Percentiles rank a stretch among this genome's conserved stretches.
These are phyloP conservation scores for Tamandua tetradactyla DNA, from an alignment of 2,797 vertebrate species.

Conservation along the genomic window DNA sequence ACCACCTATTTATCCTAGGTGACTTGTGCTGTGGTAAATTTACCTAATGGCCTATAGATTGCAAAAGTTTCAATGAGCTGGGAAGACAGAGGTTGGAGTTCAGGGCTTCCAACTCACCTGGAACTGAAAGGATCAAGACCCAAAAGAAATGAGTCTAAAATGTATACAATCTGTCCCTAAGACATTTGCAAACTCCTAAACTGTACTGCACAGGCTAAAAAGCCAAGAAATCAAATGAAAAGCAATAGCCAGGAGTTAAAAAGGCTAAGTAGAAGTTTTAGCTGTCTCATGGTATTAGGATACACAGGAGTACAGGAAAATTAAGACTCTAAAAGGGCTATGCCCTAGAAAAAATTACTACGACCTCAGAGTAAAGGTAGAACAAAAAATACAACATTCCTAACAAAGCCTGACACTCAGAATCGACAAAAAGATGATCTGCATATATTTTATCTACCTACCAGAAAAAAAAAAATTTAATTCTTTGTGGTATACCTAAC, in stretches of 20 bases:
- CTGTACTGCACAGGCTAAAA: not conserved
- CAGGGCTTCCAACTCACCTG: not conserved
- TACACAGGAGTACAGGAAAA: not conserved
- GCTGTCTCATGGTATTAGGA: not conserved
- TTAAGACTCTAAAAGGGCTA: not conserved
- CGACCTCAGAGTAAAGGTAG: not conserved
- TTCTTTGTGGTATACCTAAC: not conserved
- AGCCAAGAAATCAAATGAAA: conserved; percentile 7
- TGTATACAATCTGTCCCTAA: not conserved
- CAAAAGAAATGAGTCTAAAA: not conserved
- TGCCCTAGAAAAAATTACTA: not conserved
- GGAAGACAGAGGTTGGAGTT: not conserved
- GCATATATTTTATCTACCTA: not conserved
- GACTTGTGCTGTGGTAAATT: not conserved
- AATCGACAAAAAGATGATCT: not conserved
- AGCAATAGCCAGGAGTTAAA: not conserved
- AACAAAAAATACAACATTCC: not conserved
- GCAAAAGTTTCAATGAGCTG: not conserved
- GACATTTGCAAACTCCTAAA: not conserved
- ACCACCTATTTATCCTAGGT: not conserved
- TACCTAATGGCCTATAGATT: not conserved
- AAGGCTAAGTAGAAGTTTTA: not conserved
- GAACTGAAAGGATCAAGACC: not conserved
- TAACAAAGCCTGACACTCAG: not conserved
- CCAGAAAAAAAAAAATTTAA: not conserved